Base-by-base conservation (phyloP, 2,113 vertebrate genomes). In the Nannospalax galili region DNA sequence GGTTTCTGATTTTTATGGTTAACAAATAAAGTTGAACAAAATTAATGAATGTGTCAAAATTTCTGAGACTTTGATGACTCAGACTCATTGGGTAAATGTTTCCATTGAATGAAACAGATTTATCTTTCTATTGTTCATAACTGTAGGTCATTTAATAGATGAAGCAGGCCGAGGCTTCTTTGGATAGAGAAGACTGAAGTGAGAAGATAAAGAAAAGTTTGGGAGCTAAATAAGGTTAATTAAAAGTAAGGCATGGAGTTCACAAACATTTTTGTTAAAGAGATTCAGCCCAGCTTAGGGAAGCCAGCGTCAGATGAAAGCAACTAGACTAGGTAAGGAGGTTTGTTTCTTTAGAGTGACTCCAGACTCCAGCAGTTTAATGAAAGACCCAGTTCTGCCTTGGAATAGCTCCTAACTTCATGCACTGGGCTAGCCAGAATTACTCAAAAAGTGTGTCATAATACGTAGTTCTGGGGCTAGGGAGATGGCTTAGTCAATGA, bases 31-130 rank as follows among this genome's bases (percentile, higher is more conserved):
- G 85, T 90, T 90, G 95, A 96, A 78, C 87, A 94, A 96, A 97
- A 98, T 96, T 92, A 98, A 98, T 97, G 96, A 96, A 94, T 28
- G 89, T 97, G 97, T 97, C 97, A 96, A 93, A 80, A 85, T 90
- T 95, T 90, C 95, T 64, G 94, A 96, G 93, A n/a, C 87, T 96
- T 93, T 97, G 97, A 97, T 95, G 95, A 96, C 93, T 96, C 96
- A 93, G 96, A 92, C 94, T 95, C 95, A 90, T 92, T 93, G 97
- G 84, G 93, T 93, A 94, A 95, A 91, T 92, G 91, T 79, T 97
- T 97, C 94, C 81, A 79, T 92, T 64, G 95, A 94, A 93, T 74
- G 95, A 95, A 96, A 87, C 93, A 96, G 92, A 94, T 97, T 96
- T 93, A 95, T 98, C 96, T 97, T 96, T 81, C 96, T 65, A 78